Evolutionary conservation across 2,113 vertebrate genomes (phyloP).

Genomic region (Misgurnus anguillicaudatus): DNA sequence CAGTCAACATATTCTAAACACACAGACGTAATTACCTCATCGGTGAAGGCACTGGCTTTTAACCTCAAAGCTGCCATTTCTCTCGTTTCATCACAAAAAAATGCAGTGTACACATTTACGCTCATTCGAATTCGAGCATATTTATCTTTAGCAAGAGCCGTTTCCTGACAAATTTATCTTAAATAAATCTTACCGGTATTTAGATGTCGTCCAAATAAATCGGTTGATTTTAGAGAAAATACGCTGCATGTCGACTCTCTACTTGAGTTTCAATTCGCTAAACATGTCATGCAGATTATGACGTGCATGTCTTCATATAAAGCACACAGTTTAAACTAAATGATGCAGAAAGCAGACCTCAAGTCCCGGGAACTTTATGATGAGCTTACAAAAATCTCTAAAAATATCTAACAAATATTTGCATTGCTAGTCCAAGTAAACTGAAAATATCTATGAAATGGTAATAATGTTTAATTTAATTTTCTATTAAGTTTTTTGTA

Average conservation of each 20-base stretch:
- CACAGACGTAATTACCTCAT: slow-evolving; percentile 80
- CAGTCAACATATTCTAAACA: slow-evolving; percentile 77
- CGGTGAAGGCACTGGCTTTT: slow-evolving; percentile 72
- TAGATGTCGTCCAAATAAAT: slow-evolving; percentile 28
- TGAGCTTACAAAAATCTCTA: background rate
- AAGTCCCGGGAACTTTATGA: slow-evolving; percentile 57
- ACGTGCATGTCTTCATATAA: slow-evolving; percentile 57
- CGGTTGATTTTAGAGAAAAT: slow-evolving; percentile 29
- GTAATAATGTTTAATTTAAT: too few species aligned
- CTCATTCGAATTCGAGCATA: slow-evolving; percentile 10
- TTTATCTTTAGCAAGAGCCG: slow-evolving; percentile 20
- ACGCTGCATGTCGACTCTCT: background rate
- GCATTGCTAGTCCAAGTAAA: too few species aligned
- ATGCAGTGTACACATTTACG: slow-evolving; percentile 30
- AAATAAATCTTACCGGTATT: slow-evolving; percentile 30
- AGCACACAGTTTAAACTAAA: slow-evolving; percentile 70
- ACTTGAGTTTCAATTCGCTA: slow-evolving; percentile 37
- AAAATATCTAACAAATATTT: too few species aligned
- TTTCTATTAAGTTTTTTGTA: too few species aligned
- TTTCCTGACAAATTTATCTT: slow-evolving; percentile 43
- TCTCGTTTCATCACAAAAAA: slow-evolving; percentile 50
- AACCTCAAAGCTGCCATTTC: slow-evolving; percentile 61
- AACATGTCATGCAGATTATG: slow-evolving; percentile 7
- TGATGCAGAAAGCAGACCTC: slow-evolving; percentile 75
- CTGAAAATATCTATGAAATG: too few species aligned